Evolutionary conservation across 1,140 invertebrate species (phyloP).

Genomic region (Psilanteris sp.): DNA sequence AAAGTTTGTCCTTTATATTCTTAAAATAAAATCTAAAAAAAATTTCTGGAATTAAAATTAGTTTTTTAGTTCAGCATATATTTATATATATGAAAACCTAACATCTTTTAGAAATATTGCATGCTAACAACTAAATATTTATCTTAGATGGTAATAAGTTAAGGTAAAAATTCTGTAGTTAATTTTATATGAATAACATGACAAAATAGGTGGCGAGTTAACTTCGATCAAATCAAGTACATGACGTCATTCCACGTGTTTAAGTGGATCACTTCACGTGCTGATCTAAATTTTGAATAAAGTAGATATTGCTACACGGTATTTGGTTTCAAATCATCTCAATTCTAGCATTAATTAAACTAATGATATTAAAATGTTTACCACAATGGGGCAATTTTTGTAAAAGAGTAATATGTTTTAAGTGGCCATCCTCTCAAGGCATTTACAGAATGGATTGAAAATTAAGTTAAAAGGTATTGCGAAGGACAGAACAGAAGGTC

Average conservation of each 20-base stretch:
- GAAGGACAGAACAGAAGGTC: conserved; percentile 9
- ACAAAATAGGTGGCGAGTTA: conserved; percentile 14
- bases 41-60: too few relatives aligned
- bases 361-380: conserved; percentile 33
- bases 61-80: too few relatives aligned
- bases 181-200: conserved; percentile 2
- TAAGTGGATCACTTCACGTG: conserved; percentile 36
- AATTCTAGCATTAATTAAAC: conserved; percentile 3
- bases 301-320: conserved; percentile 1
- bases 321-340: not conserved
- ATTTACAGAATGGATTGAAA: conserved; percentile 27
- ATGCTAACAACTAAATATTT: too few relatives aligned
- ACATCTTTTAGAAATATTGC: too few relatives aligned
- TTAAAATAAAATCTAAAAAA: too few relatives aligned
- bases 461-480: conserved; percentile 39
- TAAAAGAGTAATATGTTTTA: conserved; percentile 19
- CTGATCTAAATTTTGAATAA: conserved; percentile 27
- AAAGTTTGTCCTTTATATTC: too few relatives aligned
- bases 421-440: not conserved
- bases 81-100: too few relatives aligned
- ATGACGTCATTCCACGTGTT: conserved; percentile 38
- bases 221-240: conserved; percentile 17
- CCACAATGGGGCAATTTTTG: conserved; percentile 6
- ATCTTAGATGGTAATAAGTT: too few relatives aligned
- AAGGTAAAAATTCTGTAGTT: conserved; percentile 12